Base-by-base conservation (phyloP, 1,140 invertebrate species). In the Aleiodes sp. region DNA sequence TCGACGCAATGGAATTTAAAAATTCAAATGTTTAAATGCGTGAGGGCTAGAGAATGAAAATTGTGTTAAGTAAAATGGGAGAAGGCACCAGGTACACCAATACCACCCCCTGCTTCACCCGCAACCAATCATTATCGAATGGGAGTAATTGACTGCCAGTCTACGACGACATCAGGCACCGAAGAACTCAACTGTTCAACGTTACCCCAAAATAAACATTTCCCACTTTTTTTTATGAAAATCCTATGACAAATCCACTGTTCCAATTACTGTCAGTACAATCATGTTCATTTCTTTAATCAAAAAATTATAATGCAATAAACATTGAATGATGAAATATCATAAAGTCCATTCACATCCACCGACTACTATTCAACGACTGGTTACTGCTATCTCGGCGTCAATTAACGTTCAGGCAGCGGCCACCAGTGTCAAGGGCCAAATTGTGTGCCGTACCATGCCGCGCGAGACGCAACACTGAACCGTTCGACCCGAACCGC, bases 401-500 rank as follows among this genome's bases (percentile, higher is more conserved):
- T 80, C 77, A 74, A 76, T 76, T 77, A 80, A 82, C 26, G 46
- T 21, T 82, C 82, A 80, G 81, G 80, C 82, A 82, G 79, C 81
- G 77, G 39, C 59, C 60, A 56, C 79, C 78, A 81, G 77, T 78
- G 77, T 76, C 73, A 79, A 73, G 77, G 77, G 75, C 78, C 76
- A 80, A 76, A 80, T 39, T 35, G 74, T 80, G n/a, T n/a, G n/a
- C n/a, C n/a, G n/a, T n/a, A n/a, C n/a, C n/a, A n/a, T n/a, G n/a
- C n/a, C 81, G 78, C 82, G 80, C 82, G 79, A 80, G 81, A 75
- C 78, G 79, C 78, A 76, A 79, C 78, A 81, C 80, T 80, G 81
- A 80, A 81, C 78, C 81, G 78, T 80, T 79, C 80, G 81, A 82
- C 81, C 82, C 79, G 77, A 83, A 84, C 75, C 81, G 78, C 76